Percentiles rank a stretch among this genome's conserved stretches.
Evolutionary conservation across 2,888 invertebrate genomes (phyloP).

Genomic region (Exocentrus adspersus): DNA sequence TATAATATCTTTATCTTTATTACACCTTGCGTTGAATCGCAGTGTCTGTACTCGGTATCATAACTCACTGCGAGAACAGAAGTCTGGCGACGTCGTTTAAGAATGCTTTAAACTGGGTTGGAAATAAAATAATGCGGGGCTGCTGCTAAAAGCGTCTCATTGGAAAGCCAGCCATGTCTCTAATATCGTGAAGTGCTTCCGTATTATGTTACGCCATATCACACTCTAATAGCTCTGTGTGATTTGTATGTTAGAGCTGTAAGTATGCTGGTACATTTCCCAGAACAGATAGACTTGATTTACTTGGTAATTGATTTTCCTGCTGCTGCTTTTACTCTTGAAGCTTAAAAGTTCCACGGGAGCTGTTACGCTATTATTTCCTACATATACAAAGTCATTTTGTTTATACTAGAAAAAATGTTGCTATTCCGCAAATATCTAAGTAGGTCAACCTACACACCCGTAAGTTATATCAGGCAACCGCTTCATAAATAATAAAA

Average conservation of each 20-base stretch:
- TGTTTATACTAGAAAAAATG: too few relatives aligned
- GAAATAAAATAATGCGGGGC: background rate
- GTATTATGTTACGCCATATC: constrained; percentile 4
- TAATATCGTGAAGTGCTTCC: constrained; percentile 17
- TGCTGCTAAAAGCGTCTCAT: constrained; percentile 17
- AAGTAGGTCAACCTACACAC: background rate
- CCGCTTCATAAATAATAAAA: constrained; percentile 21
- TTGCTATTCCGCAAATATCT: too few relatives aligned
- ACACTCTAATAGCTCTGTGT: constrained; percentile 1
- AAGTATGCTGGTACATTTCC: background rate
- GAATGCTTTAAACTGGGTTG: background rate
- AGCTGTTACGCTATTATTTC: too few relatives aligned
- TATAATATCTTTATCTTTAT: too few relatives aligned
- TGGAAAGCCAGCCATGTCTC: constrained; percentile 15
- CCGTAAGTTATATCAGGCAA: background rate
- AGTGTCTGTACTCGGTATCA: background rate
- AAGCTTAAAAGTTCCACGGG: too few relatives aligned
- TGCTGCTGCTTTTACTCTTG: background rate
- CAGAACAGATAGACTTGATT: background rate
- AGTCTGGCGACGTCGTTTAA: background rate
- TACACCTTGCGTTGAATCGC: too few relatives aligned
- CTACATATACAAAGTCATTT: too few relatives aligned
- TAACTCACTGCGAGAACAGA: background rate
- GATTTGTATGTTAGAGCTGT: constrained; percentile 8
- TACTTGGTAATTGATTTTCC: background rate